These are phyloP conservation scores for Isichthys henryi DNA, from an alignment of 2,113 vertebrate genomes.

Conservation along the genomic window DNA sequence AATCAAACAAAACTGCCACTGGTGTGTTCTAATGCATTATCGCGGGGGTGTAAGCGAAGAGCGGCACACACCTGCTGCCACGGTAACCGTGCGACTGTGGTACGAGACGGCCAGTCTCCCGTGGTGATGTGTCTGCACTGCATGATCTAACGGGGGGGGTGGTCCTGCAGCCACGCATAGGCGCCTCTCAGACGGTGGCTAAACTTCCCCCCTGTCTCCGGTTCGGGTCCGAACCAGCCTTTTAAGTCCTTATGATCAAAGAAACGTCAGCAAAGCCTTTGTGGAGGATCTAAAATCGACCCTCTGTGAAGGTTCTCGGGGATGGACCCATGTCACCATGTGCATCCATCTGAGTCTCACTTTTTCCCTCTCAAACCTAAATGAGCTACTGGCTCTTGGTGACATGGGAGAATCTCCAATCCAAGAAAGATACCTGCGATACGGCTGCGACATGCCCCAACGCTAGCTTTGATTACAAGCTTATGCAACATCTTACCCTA, in stretches of 20 bases:
- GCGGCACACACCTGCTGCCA: neutral
- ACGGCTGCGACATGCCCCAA: conserved; percentile 28
- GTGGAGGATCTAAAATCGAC: neutral
- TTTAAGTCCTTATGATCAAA: neutral
- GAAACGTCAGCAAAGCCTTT: neutral
- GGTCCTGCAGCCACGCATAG: neutral
- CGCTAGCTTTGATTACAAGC: neutral
- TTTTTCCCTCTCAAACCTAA: neutral
- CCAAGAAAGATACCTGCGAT: conserved; percentile 25
- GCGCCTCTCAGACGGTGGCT: neutral
- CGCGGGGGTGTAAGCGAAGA: neutral
- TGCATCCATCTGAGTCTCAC: too few species aligned
- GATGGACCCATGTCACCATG: neutral
- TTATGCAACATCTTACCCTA: too few species aligned
- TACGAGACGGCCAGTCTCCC: neutral
- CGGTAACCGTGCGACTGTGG: neutral
- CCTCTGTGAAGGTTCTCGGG: neutral
- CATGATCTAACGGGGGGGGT: neutral
- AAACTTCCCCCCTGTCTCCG: neutral
- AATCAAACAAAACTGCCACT: conserved; percentile 15
- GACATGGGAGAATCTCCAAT: conserved; percentile 38
- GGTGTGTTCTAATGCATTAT: neutral
- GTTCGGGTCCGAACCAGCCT: neutral
- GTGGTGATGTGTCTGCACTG: neutral
- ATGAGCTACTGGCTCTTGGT: neutral